Base-by-base conservation (phyloP, 2,113 vertebrate genomes). In the Passerina amoena region DNA sequence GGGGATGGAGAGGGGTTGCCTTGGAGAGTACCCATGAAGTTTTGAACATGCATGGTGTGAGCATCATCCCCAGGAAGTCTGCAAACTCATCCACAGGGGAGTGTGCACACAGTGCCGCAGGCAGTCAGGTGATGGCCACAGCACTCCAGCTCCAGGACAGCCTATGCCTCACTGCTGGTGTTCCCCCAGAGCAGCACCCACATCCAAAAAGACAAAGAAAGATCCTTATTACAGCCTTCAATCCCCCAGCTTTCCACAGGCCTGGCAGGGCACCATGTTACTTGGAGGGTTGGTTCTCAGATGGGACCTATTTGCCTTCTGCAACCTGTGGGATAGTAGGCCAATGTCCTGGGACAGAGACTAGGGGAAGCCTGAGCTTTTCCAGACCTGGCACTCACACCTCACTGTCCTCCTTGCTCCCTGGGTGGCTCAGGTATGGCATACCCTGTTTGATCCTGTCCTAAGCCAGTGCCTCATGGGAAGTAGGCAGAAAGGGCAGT, bases 321-420 rank as follows among this genome's bases (percentile, higher is more conserved):
- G 0, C 16, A 31, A 44, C 54, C 1, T 1, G 24, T 61, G 33
- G 27, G 30, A 40, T 11, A 38, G 56, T 1, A 2, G 19, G 12
- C 11, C n/a, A 54, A 12, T n/a, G 5, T 47, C 44, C 16, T 2
- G 3, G 10, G 14, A n/a, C 42, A 66, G 30, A 51, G 30, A 64
- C 33, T 14, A 54, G 16, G 47, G 35, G 31, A 85, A 91, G 13
- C 12, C 21, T 47, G 69, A 35, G 51, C 19, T 76, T 85, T 95
- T 47, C 28, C 23, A 77, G 14, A 27, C n/a, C 11, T 30, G 12
- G 33, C 5, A 13, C 47, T 78, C 73, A 35, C 22, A 18, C 12
- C 22, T 14, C 0, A 0, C 31, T 76, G 31, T 83, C 40, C 37
- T 85, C 63, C 11, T 33, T 0, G 0, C 22, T 56, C n/a, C 16